Conservation (phyloP, 1,140 invertebrate genomes). For the Tenebrio molitor region DNA sequence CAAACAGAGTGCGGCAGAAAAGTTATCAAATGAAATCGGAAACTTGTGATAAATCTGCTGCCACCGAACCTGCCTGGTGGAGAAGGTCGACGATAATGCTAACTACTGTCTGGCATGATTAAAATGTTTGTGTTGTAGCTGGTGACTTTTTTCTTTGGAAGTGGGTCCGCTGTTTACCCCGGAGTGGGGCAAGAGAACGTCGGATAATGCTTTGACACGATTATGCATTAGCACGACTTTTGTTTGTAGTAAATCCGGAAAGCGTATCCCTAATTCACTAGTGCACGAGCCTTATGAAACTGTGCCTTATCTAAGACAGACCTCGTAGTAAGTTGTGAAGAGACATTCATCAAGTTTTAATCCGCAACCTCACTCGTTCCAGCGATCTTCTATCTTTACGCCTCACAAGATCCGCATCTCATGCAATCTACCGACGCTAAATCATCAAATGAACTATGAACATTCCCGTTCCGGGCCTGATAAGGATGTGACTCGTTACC, state of each 20-base stretch:
- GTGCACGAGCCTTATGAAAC: slow-evolving; percentile 37
- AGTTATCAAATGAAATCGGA: too few relatives aligned
- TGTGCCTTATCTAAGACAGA: slow-evolving; percentile 38
- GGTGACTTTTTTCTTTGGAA: too few relatives aligned
- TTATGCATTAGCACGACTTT: slow-evolving; percentile 45
- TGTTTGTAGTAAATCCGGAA: slow-evolving; percentile 34
- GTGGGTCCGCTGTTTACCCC: too few relatives aligned
- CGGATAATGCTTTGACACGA: slow-evolving; percentile 23
- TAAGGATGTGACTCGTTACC: slow-evolving; percentile 39
- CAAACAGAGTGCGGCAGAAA: too few relatives aligned
- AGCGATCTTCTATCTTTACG: slow-evolving; percentile 45
- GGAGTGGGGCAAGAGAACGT: slow-evolving; percentile 14
- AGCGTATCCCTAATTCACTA: slow-evolving; percentile 43
- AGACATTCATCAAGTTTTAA: slow-evolving; percentile 49
- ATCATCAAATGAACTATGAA: slow-evolving; percentile 47
- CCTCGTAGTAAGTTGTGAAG: slow-evolving; percentile 41
- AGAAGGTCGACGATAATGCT: too few relatives aligned
- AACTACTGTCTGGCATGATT: too few relatives aligned
- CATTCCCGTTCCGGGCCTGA: neutral
- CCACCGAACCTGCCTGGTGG: too few relatives aligned
- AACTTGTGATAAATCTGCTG: too few relatives aligned
- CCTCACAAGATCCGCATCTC: slow-evolving; percentile 36
- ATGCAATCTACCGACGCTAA: slow-evolving; percentile 38
- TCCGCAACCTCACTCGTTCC: slow-evolving; percentile 43
- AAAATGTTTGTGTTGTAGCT: too few relatives aligned